phyloP scores from a whole-genome alignment of 2,888 invertebrate species.

The Himalopsyche anomala region DNA sequence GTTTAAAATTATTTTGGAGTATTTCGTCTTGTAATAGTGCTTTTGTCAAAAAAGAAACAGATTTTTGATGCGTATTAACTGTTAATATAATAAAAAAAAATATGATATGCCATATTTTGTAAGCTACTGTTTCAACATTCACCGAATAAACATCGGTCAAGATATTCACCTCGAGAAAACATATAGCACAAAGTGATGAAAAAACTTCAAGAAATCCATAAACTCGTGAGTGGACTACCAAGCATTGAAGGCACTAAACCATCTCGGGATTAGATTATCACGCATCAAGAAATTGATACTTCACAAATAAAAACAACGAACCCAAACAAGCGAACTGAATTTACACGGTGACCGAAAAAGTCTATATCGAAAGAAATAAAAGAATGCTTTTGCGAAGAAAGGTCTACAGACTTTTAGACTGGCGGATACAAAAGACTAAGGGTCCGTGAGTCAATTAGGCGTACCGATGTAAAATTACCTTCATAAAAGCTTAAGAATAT shows the following conservation, averaged over 20 bases:
- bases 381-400: not conserved
- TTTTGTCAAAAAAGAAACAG: too few relatives aligned
- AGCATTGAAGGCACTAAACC: not conserved
- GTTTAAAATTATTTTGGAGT: too few relatives aligned
- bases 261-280: slow-evolving; percentile 38
- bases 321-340: not conserved
- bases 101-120: too few relatives aligned
- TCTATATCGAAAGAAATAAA: slow-evolving; percentile 4
- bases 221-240: not conserved
- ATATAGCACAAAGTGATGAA: not conserved
- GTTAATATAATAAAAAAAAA: too few relatives aligned
- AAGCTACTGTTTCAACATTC: too few relatives aligned
- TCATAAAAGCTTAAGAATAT: not conserved
- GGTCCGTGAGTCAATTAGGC: not conserved
- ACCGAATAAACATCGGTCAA: not conserved
- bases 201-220: not conserved
- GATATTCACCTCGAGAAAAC: not conserved
- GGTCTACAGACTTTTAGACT: not conserved
- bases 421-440: not conserved
- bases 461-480: not conserved
- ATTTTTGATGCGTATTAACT: too few relatives aligned
- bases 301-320: slow-evolving; percentile 42
- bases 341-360: slow-evolving; percentile 27
- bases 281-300: slow-evolving; percentile 42
- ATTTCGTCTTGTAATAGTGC: too few relatives aligned